Conservation (phyloP, 2,888 invertebrate species). For the Gastrophysa polygoni region DNA sequence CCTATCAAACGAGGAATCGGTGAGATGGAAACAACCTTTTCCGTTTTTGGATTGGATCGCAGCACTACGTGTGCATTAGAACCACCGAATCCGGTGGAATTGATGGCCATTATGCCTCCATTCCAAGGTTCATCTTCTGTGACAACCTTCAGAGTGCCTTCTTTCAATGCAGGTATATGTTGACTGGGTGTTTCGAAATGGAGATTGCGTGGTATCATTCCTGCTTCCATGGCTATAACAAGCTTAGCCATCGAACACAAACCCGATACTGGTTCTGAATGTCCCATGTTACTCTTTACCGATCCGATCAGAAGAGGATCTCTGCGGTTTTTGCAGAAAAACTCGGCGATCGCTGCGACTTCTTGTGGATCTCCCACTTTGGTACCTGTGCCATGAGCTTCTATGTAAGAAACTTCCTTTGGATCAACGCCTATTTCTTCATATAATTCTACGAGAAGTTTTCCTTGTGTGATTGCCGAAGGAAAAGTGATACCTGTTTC, state of each 20-base stretch:
- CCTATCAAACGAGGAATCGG: constrained; percentile 55
- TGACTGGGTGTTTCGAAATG: constrained; percentile 59
- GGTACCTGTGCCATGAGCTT: constrained; percentile 98
- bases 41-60: constrained; percentile 50
- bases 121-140: constrained; percentile 59
- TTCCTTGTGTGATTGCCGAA: constrained; percentile 78
- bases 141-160: constrained; percentile 54
- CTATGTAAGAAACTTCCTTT: constrained; percentile 84
- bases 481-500: constrained; percentile 54
- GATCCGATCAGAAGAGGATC: constrained; percentile 64
- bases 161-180: constrained; percentile 26
- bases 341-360: constrained; percentile 89
- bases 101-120: constrained; percentile 64
- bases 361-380: constrained; percentile 98
- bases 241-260: constrained; percentile 66
- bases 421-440: constrained; percentile 82
- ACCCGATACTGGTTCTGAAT: constrained; percentile 58
- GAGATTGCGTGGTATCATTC: constrained; percentile 72
- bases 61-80: constrained; percentile 62
- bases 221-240: constrained; percentile 72
- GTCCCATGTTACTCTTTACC: constrained; percentile 61
- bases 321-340: constrained; percentile 76
- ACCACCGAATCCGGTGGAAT: constrained; percentile 71
- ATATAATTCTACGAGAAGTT: constrained; percentile 84
- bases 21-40: constrained; percentile 22